Percentiles rank a stretch among this genome's conserved stretches.
phyloP scores from a whole-genome alignment of 2,888 invertebrate species.

The Harpalus rufipes region DNA sequence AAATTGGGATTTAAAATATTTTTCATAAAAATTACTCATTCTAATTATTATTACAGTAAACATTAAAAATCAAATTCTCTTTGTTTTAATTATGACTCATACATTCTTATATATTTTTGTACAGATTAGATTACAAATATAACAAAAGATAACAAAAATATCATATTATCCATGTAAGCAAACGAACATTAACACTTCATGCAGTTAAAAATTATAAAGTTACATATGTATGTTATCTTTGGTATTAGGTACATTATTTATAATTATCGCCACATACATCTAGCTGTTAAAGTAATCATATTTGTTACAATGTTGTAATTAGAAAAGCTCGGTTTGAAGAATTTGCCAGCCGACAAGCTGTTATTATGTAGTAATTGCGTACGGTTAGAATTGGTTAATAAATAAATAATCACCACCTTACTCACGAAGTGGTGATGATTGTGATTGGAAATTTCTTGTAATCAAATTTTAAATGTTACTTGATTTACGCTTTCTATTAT shows the following conservation, averaged over 20 bases:
- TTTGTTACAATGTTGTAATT: not conserved
- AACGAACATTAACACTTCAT: not conserved
- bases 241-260: not conserved
- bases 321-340: not conserved
- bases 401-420: not conserved
- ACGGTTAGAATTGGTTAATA: not conserved
- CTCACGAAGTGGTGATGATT: not conserved
- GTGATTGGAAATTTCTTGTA: not conserved
- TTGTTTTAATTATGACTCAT: not conserved
- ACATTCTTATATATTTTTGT: not conserved
- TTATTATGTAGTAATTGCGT: not conserved
- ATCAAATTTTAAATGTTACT: too few species aligned
- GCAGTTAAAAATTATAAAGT: not conserved
- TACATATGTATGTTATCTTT: not conserved
- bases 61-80: not conserved
- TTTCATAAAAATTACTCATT: not conserved
- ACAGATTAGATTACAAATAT: not conserved
- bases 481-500: too few species aligned
- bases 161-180: not conserved
- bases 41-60: conserved; percentile 11
- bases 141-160: not conserved
- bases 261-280: not conserved
- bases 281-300: not conserved
- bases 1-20: not conserved
- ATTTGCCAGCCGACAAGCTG: not conserved